A percentile compares a stretch with the other conserved stretches of the same genome.
phyloP scores from a whole-genome alignment of 1,140 invertebrate species.

The Euwallacea similis region DNA sequence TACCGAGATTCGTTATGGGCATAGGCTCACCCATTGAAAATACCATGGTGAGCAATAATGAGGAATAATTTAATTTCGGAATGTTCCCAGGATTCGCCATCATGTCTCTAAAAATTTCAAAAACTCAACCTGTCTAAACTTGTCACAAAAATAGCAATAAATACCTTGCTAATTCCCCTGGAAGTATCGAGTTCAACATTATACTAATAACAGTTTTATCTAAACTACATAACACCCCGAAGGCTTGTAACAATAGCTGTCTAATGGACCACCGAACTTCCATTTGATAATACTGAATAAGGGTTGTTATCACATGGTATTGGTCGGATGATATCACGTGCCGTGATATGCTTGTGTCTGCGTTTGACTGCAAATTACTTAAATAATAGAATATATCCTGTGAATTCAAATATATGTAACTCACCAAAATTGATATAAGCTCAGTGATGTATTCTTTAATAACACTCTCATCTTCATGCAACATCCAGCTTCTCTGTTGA shows the following conservation, averaged over 20 bases:
- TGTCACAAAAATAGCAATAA: background rate
- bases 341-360: constrained; percentile 77
- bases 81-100: constrained; percentile 70
- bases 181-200: constrained; percentile 82
- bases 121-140: background rate
- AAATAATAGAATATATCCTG: constrained; percentile 11
- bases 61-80: constrained; percentile 72
- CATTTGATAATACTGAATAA: constrained; percentile 92
- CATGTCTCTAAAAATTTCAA: constrained; percentile 63
- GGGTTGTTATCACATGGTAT: constrained; percentile 72
- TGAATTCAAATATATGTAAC: constrained; percentile 35
- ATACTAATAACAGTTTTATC: constrained; percentile 77
- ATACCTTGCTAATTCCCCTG: constrained; percentile 78
- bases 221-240: constrained; percentile 82
- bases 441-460: constrained; percentile 83
- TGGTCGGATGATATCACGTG: constrained; percentile 75
- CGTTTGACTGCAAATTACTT: constrained; percentile 67
- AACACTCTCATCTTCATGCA: constrained; percentile 87
- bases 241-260: constrained; percentile 77
- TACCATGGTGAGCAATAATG: constrained; percentile 79
- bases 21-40: constrained; percentile 86
- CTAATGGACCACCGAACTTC: constrained; percentile 83
- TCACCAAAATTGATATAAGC: constrained; percentile 82
- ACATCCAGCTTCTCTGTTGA: constrained; percentile 89
- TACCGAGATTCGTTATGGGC: constrained; percentile 80